Evolutionary conservation across 2,113 vertebrate species (phyloP).

Genomic region (Morone saxatilis): DNA sequence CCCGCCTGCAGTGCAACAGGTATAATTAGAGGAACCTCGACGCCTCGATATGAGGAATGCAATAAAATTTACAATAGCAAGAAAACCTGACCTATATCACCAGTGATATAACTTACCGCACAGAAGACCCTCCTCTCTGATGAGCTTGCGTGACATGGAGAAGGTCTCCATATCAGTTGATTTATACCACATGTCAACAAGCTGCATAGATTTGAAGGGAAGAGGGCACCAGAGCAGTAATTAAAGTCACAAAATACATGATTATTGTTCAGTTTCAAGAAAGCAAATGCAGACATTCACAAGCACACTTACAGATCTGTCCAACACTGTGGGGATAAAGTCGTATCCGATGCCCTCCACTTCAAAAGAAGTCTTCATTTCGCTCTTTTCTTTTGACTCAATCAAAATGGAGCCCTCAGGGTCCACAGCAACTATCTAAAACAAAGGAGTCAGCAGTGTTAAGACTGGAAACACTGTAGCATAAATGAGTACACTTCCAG

Average conservation of each 20-base stretch:
- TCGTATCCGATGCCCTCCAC: slow-evolving; percentile 95
- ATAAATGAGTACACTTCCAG: not conserved
- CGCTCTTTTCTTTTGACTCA: slow-evolving; percentile 85
- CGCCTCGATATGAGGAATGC: not conserved
- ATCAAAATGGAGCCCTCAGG: slow-evolving; percentile 92
- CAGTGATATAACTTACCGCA: slow-evolving; percentile 86
- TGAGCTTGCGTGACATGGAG: slow-evolving; percentile 87
- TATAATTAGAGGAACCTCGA: not conserved
- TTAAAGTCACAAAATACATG: not conserved
- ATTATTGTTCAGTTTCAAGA: not conserved
- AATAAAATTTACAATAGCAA: not conserved
- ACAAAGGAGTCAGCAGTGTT: not conserved
- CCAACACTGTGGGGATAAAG: slow-evolving; percentile 92
- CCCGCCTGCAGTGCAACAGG: slow-evolving; percentile 84
- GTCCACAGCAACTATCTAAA: slow-evolving; percentile 91
- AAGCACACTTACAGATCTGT: slow-evolving; percentile 86
- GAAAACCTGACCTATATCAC: not conserved
- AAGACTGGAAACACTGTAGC: not conserved
- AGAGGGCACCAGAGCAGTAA: not conserved
- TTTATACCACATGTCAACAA: slow-evolving; percentile 92
- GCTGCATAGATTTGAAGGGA: slow-evolving; percentile 68
- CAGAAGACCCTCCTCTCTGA: slow-evolving; percentile 91
- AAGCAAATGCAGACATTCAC: not conserved
- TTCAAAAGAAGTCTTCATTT: slow-evolving; percentile 86
- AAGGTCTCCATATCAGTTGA: slow-evolving; percentile 88